Evolutionary conservation across 2,888 invertebrate species (phyloP).

Genomic region (Tuta absoluta): DNA sequence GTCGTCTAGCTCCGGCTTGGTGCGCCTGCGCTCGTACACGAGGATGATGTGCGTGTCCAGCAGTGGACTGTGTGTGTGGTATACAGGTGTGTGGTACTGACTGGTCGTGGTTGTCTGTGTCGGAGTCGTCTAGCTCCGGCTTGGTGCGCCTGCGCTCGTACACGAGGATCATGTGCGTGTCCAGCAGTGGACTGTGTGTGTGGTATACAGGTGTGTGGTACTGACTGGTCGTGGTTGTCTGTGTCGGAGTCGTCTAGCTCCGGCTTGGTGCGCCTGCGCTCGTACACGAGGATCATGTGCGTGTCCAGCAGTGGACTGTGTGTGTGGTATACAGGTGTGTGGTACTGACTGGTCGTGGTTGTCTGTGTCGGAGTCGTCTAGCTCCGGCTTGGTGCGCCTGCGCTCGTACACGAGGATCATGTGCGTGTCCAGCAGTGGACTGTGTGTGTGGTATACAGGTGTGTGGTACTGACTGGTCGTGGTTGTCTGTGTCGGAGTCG

Average conservation of each 20-base stretch:
- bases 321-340: neutral
- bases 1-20: neutral
- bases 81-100: neutral
- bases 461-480: constrained; percentile 81
- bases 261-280: constrained; percentile 96
- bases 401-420: constrained; percentile 96
- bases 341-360: constrained; percentile 76
- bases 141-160: neutral
- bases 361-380: constrained; percentile 96
- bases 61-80: neutral
- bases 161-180: neutral
- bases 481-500: constrained; percentile 93
- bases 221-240: constrained; percentile 95
- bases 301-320: too few relatives aligned
- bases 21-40: too few relatives aligned
- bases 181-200: too few relatives aligned
- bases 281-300: constrained; percentile 94
- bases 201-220: constrained; percentile 40
- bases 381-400: constrained; percentile 95
- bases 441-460: neutral
- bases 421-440: neutral
- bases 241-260: constrained; percentile 97
- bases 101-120: neutral
- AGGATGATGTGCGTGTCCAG: constrained; percentile 1
- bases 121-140: neutral